Evolutionary conservation across 2,888 invertebrate species (phyloP).

Genomic region (Acanthosepion lycidas): DNA sequence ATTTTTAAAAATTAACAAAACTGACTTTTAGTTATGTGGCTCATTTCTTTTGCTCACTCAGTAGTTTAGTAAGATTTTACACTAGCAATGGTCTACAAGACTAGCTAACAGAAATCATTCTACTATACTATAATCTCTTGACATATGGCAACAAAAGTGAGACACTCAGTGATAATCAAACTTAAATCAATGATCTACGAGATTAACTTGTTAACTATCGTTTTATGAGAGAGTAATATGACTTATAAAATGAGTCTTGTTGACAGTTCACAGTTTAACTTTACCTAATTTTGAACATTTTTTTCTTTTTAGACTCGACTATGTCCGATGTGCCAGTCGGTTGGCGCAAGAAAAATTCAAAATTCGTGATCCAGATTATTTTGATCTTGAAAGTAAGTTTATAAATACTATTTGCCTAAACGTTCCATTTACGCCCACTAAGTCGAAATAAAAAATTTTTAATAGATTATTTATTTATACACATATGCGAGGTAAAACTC

Average conservation of each 20-base stretch:
- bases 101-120: too few relatives aligned
- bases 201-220: background rate
- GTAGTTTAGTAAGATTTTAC: too few relatives aligned
- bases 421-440: too few relatives aligned
- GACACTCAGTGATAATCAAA: background rate
- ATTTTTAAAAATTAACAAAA: too few relatives aligned
- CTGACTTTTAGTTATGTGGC: too few relatives aligned
- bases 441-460: too few relatives aligned
- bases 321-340: slow-evolving; percentile 73
- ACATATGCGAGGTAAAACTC: too few relatives aligned
- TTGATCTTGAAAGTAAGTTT: slow-evolving; percentile 72
- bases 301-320: slow-evolving; percentile 69
- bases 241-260: background rate
- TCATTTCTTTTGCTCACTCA: too few relatives aligned
- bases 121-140: too few relatives aligned
- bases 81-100: too few relatives aligned
- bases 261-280: background rate
- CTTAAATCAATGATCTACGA: background rate
- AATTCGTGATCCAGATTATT: slow-evolving; percentile 74
- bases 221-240: background rate
- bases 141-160: too few relatives aligned
- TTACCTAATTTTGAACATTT: background rate
- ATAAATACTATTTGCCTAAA: background rate
- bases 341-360: slow-evolving; percentile 73
- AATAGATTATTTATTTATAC: too few relatives aligned